phyloP scores from a whole-genome alignment of 2,113 vertebrate genomes.

The Scalopus aquaticus region DNA sequence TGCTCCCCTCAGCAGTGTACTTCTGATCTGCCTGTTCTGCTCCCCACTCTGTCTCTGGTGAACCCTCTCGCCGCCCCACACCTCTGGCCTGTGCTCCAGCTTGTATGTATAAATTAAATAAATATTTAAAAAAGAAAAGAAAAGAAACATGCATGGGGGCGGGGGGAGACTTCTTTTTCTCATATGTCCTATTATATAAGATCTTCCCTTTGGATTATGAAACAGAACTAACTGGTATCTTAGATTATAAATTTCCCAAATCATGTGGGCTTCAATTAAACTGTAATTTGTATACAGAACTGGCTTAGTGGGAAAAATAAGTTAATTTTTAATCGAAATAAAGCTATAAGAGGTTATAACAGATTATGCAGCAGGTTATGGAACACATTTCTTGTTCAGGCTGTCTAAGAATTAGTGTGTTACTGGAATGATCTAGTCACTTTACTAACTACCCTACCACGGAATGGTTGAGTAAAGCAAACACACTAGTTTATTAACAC shows the following conservation, averaged over 20 bases:
- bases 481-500: not conserved
- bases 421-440: not conserved
- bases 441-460: not conserved
- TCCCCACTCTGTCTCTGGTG: no score
- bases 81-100: no score
- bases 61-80: no score
- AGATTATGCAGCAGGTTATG: not conserved
- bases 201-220: not conserved
- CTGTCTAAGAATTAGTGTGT: not conserved
- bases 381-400: not conserved
- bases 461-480: not conserved
- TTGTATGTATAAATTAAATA: no score
- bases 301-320: not conserved
- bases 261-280: not conserved
- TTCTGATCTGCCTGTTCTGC: no score
- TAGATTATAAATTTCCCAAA: not conserved
- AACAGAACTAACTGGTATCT: not conserved
- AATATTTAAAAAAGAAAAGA: no score
- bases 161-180: not conserved
- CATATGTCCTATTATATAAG: not conserved
- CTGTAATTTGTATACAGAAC: not conserved
- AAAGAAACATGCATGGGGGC: not conserved
- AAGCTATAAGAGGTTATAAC: constrained; percentile 13
- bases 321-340: constrained; percentile 3
- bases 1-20: no score